Conservation (phyloP, 2,888 invertebrate species). For the Oxyteleia sp. region DNA sequence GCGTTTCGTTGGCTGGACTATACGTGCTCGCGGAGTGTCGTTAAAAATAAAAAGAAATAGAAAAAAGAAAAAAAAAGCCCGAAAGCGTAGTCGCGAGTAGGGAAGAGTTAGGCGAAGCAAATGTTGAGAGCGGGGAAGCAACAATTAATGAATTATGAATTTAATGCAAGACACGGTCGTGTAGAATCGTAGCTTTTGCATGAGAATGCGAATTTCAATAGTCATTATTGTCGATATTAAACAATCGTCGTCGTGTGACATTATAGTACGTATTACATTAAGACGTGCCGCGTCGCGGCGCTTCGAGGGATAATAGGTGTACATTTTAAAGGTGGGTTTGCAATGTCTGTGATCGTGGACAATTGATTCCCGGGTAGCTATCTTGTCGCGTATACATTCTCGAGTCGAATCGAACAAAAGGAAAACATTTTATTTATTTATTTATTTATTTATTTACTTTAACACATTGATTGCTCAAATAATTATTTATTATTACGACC, state of each 20-base stretch:
- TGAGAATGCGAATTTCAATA: constrained; percentile 78
- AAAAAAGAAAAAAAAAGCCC: constrained; percentile 36
- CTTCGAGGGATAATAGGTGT: constrained; percentile 49
- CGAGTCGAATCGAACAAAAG: neutral
- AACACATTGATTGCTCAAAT: constrained; percentile 18
- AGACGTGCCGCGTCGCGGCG: constrained; percentile 33
- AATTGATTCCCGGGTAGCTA: constrained; percentile 9
- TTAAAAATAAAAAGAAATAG: too few species aligned
- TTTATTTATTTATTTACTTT: constrained; percentile 4
- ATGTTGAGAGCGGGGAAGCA: constrained; percentile 6
- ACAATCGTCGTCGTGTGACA: constrained; percentile 70
- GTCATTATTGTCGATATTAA: constrained; percentile 73
- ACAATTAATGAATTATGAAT: constrained; percentile 60
- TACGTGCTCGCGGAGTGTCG: constrained; percentile 65
- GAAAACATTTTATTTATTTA: constrained; percentile 8
- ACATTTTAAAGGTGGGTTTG: constrained; percentile 63
- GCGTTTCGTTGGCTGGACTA: constrained; percentile 17
- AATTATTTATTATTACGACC: constrained; percentile 11
- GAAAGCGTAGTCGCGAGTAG: neutral
- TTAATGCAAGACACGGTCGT: constrained; percentile 78
- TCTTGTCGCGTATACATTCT: constrained; percentile 1
- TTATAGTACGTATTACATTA: constrained; percentile 69
- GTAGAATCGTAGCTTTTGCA: constrained; percentile 82
- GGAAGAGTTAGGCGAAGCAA: constrained; percentile 19
- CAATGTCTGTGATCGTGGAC: constrained; percentile 52